These are phyloP conservation scores for Torymus auratus DNA, from an alignment of 2,888 invertebrate species.

Conservation along the genomic window DNA sequence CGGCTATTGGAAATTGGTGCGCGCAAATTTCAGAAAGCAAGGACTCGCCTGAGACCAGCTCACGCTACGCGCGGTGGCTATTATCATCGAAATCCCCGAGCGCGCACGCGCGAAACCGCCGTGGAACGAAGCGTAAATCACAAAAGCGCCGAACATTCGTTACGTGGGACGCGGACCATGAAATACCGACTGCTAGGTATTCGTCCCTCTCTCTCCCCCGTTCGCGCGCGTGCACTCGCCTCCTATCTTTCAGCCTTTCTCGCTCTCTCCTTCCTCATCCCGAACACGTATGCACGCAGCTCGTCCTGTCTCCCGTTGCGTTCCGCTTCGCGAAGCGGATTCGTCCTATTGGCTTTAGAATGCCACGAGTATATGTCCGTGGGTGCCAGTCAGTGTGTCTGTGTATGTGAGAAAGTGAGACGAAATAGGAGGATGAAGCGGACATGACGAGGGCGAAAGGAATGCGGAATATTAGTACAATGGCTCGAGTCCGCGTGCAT, in stretches of 20 bases:
- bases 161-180: slow-evolving; percentile 70
- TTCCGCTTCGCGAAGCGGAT: slow-evolving; percentile 63
- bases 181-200: slow-evolving; percentile 65
- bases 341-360: slow-evolving; percentile 58
- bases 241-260: slow-evolving; percentile 33
- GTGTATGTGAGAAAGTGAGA: slow-evolving; percentile 17
- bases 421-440: slow-evolving; percentile 8
- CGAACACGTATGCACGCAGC: slow-evolving; percentile 18
- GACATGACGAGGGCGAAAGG: neutral
- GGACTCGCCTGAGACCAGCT: slow-evolving; percentile 19
- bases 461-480: slow-evolving; percentile 30
- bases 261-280: slow-evolving; percentile 18
- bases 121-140: slow-evolving; percentile 68
- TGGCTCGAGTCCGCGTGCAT: neutral
- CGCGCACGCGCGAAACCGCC: slow-evolving; percentile 28
- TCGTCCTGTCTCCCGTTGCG: neutral
- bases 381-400: neutral
- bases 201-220: slow-evolving; percentile 55
- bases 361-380: neutral
- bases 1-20: slow-evolving; percentile 24
- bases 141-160: slow-evolving; percentile 73
- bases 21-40: slow-evolving; percentile 37
- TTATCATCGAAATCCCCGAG: slow-evolving; percentile 52
- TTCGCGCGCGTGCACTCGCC: neutral
- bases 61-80: slow-evolving; percentile 4